Evolutionary conservation across 2,888 invertebrate species (phyloP).

Genomic region (Minunthozetes semirufus): DNA sequence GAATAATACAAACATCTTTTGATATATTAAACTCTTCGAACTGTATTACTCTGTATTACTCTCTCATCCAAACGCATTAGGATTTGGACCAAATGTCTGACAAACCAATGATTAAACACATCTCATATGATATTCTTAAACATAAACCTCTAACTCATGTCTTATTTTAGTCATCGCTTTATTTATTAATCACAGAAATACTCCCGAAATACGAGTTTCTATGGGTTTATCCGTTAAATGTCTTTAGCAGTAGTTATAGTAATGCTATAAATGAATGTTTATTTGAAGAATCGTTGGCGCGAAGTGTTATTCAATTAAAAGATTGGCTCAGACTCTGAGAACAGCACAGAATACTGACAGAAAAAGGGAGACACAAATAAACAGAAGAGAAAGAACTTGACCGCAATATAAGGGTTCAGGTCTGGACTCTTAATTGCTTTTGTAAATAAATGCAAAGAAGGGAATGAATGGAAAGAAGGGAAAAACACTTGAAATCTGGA

Average conservation of each 20-base stretch:
- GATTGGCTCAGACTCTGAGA: not conserved
- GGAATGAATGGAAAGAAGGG: not conserved
- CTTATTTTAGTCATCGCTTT: not conserved
- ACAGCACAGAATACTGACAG: not conserved
- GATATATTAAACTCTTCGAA: not conserved
- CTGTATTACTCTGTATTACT: no score
- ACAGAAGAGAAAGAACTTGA: not conserved
- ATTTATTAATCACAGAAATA: not conserved
- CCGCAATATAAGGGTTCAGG: not conserved
- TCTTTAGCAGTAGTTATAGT: not conserved
- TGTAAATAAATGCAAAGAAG: not conserved
- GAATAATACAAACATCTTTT: not conserved
- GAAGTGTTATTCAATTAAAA: constrained; percentile 21
- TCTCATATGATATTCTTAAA: not conserved
- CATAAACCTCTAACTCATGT: not conserved
- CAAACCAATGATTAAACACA: not conserved
- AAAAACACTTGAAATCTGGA: constrained; percentile 5
- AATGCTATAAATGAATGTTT: constrained; percentile 5
- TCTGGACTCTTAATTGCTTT: not conserved
- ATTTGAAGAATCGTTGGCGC: not conserved
- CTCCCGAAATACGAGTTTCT: not conserved
- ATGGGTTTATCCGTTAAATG: not conserved
- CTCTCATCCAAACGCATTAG: no score
- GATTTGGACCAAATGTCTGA: not conserved
- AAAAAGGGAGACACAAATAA: no score